These are phyloP conservation scores for Danaus chrysippus DNA, from an alignment of 2,888 invertebrate species.

Conservation along the genomic window DNA sequence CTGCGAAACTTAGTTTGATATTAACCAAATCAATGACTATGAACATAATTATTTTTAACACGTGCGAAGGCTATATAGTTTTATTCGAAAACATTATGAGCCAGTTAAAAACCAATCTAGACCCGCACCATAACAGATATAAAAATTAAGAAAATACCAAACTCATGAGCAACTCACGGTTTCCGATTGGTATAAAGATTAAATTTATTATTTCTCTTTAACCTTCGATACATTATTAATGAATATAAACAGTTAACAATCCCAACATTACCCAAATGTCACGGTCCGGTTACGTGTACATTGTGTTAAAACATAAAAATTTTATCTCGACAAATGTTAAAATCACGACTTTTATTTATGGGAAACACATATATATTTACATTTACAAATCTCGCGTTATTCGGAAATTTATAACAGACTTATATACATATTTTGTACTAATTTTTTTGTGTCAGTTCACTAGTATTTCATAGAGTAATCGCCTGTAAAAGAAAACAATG, in stretches of 20 bases:
- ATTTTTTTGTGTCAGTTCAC: too few species aligned
- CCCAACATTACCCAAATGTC: slow-evolving; percentile 40
- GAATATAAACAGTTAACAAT: slow-evolving; percentile 37
- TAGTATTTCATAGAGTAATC: slow-evolving; percentile 19
- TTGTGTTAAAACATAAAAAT: slow-evolving; percentile 8
- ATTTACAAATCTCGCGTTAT: background rate
- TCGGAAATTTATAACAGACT: too few species aligned
- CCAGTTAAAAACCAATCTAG: background rate
- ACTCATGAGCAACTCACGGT: slow-evolving; percentile 30
- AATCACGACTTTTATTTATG: slow-evolving; percentile 1
- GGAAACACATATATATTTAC: background rate
- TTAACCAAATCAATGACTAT: too few species aligned
- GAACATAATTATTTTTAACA: too few species aligned
- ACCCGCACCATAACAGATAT: background rate
- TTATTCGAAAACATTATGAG: too few species aligned
- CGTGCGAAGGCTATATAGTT: too few species aligned
- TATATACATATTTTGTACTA: too few species aligned
- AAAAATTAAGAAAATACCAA: slow-evolving; percentile 5
- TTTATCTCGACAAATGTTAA: background rate
- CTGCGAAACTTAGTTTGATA: too few species aligned
- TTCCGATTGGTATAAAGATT: slow-evolving; percentile 38
- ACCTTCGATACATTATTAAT: slow-evolving; percentile 43
- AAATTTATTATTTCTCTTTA: slow-evolving; percentile 39
- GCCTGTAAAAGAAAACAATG: slow-evolving; percentile 32
- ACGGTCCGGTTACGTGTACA: slow-evolving; percentile 31